These are phyloP conservation scores for Diarsia dahlii DNA, from an alignment of 2,888 invertebrate species.

Conservation along the genomic window DNA sequence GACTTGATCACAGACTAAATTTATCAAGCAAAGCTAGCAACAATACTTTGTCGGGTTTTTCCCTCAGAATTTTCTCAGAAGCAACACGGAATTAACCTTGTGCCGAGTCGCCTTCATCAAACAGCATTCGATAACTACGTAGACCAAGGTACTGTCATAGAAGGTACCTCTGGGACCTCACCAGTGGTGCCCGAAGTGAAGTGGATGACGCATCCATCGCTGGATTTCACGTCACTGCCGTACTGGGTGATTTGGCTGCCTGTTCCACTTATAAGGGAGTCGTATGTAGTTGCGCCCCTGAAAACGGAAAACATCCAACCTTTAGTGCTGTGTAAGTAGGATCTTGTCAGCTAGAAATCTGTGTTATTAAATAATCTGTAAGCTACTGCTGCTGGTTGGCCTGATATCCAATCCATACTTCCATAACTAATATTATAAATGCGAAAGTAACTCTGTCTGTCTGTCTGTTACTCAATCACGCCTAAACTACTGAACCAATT, in stretches of 20 bases:
- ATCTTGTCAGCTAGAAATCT: not conserved
- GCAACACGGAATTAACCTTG: not conserved
- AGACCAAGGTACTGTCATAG: slow-evolving; percentile 39
- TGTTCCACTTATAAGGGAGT: slow-evolving; percentile 74
- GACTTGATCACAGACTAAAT: no score
- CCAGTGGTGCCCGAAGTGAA: slow-evolving; percentile 94
- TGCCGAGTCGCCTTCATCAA: not conserved
- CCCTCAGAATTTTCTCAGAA: not conserved
- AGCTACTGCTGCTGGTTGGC: no score
- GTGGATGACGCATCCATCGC: slow-evolving; percentile 94
- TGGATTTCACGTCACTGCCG: slow-evolving; percentile 91
- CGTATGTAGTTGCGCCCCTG: slow-evolving; percentile 80
- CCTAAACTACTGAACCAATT: no score
- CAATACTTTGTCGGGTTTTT: no score
- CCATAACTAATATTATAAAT: no score
- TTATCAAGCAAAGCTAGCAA: no score
- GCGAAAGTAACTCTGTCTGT: no score
- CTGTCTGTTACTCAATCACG: no score
- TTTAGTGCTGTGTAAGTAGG: not conserved
- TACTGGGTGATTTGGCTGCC: slow-evolving; percentile 76
- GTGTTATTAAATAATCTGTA: no score
- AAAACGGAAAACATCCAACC: slow-evolving; percentile 21
- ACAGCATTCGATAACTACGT: not conserved
- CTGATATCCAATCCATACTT: no score
- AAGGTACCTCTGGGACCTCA: slow-evolving; percentile 71